A percentile compares a stretch with the other conserved stretches of the same genome.
phyloP scores from a whole-genome alignment of 2,113 vertebrate species.

The Recurvirostra avosetta region DNA sequence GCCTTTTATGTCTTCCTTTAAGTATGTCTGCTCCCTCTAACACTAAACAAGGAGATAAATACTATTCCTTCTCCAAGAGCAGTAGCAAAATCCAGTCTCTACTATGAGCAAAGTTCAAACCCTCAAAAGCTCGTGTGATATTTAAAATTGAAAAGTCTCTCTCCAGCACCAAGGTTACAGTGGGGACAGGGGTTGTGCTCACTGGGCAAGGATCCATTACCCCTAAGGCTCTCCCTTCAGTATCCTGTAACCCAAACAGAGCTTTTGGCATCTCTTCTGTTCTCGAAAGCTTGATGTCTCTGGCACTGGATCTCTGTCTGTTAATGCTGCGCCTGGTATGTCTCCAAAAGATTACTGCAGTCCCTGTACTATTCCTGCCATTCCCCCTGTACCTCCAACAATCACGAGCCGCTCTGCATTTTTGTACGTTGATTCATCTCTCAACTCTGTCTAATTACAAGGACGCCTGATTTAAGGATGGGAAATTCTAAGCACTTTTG shows the following conservation, averaged over 20 bases:
- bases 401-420: constrained; percentile 40
- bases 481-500: constrained; percentile 15
- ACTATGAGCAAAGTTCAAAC: background rate
- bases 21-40: background rate
- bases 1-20: background rate
- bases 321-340: constrained; percentile 1
- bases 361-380: background rate
- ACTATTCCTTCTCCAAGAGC: background rate
- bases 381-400: background rate
- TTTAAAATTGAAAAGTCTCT: background rate
- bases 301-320: constrained; percentile 12
- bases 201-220: constrained; percentile 15
- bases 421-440: constrained; percentile 41
- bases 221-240: constrained; percentile 24
- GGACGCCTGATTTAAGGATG: background rate
- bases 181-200: background rate
- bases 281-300: constrained; percentile 24
- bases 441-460: constrained; percentile 20
- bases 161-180: background rate
- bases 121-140: background rate
- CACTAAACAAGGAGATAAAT: background rate
- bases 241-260: constrained; percentile 34
- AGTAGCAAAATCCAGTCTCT: background rate
- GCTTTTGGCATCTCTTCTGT: constrained; percentile 33
- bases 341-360: constrained; percentile 31